These are phyloP conservation scores for Rana temporaria DNA, from an alignment of 2,113 vertebrate genomes.

Conservation along the genomic window DNA sequence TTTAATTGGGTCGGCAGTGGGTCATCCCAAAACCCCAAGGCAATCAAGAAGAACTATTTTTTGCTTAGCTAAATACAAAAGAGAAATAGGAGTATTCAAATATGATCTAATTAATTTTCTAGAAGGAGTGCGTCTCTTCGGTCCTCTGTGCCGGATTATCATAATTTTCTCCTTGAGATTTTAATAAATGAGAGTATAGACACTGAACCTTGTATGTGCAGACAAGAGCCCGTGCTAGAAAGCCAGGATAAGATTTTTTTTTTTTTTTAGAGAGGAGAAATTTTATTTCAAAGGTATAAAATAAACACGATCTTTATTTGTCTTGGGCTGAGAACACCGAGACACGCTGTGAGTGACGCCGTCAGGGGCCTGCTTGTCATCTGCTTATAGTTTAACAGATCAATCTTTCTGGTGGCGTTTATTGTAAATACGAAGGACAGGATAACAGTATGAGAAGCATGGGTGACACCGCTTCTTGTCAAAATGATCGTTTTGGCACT, in stretches of 20 bases:
- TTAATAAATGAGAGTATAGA: constrained; percentile 61
- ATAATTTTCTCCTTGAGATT: constrained; percentile 62
- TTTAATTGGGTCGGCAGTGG: constrained; percentile 61
- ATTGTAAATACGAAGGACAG: constrained; percentile 18
- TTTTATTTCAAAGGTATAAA: constrained; percentile 26
- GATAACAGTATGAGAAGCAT: constrained; percentile 29
- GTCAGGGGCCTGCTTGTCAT: background rate
- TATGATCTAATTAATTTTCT: constrained; percentile 69
- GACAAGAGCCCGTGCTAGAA: background rate
- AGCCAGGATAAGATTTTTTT: constrained; percentile 4
- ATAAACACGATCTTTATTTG: constrained; percentile 33
- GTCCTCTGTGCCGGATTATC: constrained; percentile 60
- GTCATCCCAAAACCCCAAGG: constrained; percentile 60
- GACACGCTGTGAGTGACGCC: background rate
- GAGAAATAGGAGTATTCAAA: constrained; percentile 71
- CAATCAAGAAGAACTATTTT: constrained; percentile 68
- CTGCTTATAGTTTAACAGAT: constrained; percentile 28
- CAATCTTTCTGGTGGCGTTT: constrained; percentile 11
- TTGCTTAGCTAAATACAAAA: constrained; percentile 63
- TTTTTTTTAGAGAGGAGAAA: constrained; percentile 2
- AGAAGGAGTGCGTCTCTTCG: constrained; percentile 61
- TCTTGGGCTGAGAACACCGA: background rate
- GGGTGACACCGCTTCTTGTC: constrained; percentile 15
- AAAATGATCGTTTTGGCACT: constrained; percentile 27
- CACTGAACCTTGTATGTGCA: constrained; percentile 29